These are phyloP conservation scores for Melanargia galathea DNA, from an alignment of 2,888 invertebrate species.

Conservation along the genomic window DNA sequence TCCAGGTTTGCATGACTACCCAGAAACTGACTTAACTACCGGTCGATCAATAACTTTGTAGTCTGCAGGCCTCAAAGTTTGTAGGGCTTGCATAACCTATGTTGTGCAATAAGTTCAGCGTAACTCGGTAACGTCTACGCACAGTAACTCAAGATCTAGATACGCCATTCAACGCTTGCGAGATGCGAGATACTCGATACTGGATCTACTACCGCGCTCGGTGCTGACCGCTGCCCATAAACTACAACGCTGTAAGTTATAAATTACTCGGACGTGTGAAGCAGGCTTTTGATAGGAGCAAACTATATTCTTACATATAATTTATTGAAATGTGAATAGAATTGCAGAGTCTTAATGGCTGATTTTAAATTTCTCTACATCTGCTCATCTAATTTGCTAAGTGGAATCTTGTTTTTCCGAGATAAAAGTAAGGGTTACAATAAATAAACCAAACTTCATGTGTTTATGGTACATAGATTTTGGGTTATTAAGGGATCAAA, in stretches of 20 bases:
- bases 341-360: too few relatives aligned
- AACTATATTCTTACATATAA: too few relatives aligned
- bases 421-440: too few relatives aligned
- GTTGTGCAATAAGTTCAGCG: conserved; percentile 11
- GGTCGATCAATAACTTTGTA: too few relatives aligned
- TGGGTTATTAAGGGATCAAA: too few relatives aligned
- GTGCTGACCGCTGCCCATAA: conserved; percentile 12
- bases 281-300: background rate
- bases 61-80: background rate
- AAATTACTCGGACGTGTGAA: conserved; percentile 15
- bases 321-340: too few relatives aligned
- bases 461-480: too few relatives aligned
- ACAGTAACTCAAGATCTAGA: conserved; percentile 23
- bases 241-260: conserved; percentile 5
- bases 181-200: conserved; percentile 24
- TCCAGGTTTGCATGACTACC: too few relatives aligned
- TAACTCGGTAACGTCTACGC: conserved; percentile 21
- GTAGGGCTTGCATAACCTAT: conserved; percentile 3
- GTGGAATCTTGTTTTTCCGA: background rate
- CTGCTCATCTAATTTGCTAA: too few relatives aligned
- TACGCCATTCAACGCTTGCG: conserved; percentile 23
- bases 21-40: too few relatives aligned
- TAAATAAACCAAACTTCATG: too few relatives aligned
- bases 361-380: too few relatives aligned
- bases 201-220: conserved; percentile 7